A percentile compares a stretch with the other conserved stretches of the same genome.
phyloP scores from a whole-genome alignment of 1,140 invertebrate species.

The Drosophila kohkoa region DNA sequence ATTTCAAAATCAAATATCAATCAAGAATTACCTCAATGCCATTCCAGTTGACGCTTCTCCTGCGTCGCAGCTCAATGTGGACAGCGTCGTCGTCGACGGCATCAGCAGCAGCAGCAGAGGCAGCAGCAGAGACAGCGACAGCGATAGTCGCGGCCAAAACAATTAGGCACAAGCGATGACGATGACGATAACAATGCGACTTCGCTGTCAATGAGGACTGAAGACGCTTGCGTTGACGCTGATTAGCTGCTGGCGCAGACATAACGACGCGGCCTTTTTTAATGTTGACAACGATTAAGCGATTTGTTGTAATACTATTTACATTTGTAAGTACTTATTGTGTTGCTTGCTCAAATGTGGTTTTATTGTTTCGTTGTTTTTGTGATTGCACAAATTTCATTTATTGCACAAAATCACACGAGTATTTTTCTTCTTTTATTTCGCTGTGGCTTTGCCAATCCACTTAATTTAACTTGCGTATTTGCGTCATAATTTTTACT shows the following conservation, averaged over 20 bases:
- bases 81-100: slow-evolving; percentile 32
- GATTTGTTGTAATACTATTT: slow-evolving; percentile 37
- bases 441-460: slow-evolving; percentile 23
- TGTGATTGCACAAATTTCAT: no score
- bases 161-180: slow-evolving; percentile 62
- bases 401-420: slow-evolving; percentile 53
- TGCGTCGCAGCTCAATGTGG: slow-evolving; percentile 73
- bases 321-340: slow-evolving; percentile 45
- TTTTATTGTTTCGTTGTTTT: slow-evolving; percentile 29
- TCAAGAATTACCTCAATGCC: slow-evolving; percentile 75
- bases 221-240: slow-evolving; percentile 17
- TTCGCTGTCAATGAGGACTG: background rate
- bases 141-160: slow-evolving; percentile 39
- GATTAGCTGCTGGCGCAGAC: slow-evolving; percentile 34
- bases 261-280: slow-evolving; percentile 45
- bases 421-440: slow-evolving; percentile 3
- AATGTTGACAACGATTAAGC: slow-evolving; percentile 52
- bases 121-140: background rate
- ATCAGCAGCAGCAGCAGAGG: background rate
- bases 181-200: slow-evolving; percentile 58
- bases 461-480: slow-evolving; percentile 49
- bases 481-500: slow-evolving; percentile 73
- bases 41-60: slow-evolving; percentile 66
- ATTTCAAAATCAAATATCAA: slow-evolving; percentile 38
- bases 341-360: slow-evolving; percentile 39